phyloP scores from a whole-genome alignment of 2,797 vertebrate species.

The Lagorchestes hirsutus region DNA sequence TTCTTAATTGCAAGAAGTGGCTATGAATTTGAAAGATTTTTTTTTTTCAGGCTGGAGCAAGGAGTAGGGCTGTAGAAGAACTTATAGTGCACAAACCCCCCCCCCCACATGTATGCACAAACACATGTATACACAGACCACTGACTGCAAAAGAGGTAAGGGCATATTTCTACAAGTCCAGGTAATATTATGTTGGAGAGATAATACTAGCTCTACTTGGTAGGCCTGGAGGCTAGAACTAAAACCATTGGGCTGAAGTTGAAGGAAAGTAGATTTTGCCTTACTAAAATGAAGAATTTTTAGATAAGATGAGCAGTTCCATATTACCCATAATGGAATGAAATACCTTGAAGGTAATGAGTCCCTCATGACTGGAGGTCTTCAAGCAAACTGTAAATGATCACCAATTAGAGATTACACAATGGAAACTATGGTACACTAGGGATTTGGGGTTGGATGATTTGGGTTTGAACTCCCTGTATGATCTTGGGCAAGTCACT shows the following conservation, averaged over 20 bases:
- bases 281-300: background rate
- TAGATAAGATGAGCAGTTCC: background rate
- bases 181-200: background rate
- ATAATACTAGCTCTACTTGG: background rate
- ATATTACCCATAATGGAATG: background rate
- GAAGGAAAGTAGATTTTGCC: background rate
- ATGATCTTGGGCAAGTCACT: background rate
- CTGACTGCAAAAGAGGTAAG: constrained; percentile 57
- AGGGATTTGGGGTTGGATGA: background rate
- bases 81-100: constrained; percentile 52
- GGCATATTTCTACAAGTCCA: constrained; percentile 3
- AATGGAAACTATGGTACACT: background rate
- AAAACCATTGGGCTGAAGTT: background rate
- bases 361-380: background rate
- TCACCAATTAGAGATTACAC: background rate
- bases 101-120: fast-evolving
- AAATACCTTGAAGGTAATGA: background rate
- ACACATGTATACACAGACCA: constrained; percentile 44
- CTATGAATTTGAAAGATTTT: constrained; percentile 76
- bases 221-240: background rate
- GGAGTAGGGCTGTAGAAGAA: constrained; percentile 62
- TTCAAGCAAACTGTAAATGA: background rate
- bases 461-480: background rate
- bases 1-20: constrained; percentile 81
- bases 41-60: constrained; percentile 75